These are phyloP conservation scores for Irena cyanogastra DNA, from an alignment of 2,113 vertebrate genomes.

Conservation along the genomic window DNA sequence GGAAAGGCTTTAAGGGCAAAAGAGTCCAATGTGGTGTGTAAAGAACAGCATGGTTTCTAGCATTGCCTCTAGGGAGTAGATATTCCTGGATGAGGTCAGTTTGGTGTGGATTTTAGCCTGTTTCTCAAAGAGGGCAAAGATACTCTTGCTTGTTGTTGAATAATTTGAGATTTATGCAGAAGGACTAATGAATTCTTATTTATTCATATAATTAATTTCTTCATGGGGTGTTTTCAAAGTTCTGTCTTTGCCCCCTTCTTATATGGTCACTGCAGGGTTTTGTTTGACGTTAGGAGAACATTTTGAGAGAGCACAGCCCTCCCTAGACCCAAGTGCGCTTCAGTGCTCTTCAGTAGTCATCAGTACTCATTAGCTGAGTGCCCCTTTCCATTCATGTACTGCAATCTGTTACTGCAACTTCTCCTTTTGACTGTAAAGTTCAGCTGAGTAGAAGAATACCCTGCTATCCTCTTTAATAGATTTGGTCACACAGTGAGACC, in stretches of 20 bases:
- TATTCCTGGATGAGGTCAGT: background rate
- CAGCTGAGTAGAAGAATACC: background rate
- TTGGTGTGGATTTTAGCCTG: background rate
- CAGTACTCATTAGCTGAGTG: background rate
- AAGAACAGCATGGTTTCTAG: background rate
- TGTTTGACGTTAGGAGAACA: background rate
- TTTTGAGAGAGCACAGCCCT: background rate
- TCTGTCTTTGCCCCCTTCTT: background rate
- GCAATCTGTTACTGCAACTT: background rate
- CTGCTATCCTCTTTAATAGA: background rate
- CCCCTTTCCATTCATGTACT: background rate
- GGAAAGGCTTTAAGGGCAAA: background rate
- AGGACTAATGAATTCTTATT: background rate
- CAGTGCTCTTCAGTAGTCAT: too few species aligned
- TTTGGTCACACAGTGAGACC: background rate
- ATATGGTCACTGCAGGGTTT: background rate
- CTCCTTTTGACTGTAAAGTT: background rate
- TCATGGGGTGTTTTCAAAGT: background rate
- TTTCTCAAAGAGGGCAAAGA: background rate
- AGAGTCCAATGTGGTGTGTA: background rate
- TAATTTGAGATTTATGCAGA: background rate
- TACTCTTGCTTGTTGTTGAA: background rate
- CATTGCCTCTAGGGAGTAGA: background rate
- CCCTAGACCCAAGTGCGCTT: background rate
- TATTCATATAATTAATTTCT: background rate